Conservation (phyloP, 2,113 vertebrate genomes). For the Macroglossus sobrinus region DNA sequence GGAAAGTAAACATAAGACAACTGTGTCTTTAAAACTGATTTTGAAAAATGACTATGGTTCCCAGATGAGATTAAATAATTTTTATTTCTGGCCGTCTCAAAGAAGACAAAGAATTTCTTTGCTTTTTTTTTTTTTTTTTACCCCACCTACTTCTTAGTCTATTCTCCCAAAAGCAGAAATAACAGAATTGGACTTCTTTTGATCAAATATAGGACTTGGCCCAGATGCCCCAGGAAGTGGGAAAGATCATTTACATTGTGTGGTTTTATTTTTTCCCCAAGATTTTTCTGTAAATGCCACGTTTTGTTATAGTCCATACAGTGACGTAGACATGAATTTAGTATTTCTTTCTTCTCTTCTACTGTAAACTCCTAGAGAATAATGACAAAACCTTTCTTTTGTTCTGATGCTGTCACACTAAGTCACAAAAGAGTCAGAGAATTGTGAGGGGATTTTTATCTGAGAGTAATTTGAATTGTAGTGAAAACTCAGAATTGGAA, state of each 20-base stretch:
- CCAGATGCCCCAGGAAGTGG: background rate
- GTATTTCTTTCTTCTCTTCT: background rate
- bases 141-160: background rate
- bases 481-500: background rate
- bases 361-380: background rate
- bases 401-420: background rate
- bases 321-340: background rate
- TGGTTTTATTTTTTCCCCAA: background rate
- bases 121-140: background rate
- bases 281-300: conserved; percentile 22
- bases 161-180: background rate
- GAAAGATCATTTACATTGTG: background rate
- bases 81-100: background rate
- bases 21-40: conserved; percentile 57
- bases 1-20: conserved; percentile 74
- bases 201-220: background rate
- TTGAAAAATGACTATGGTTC: conserved; percentile 25
- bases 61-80: background rate
- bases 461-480: background rate
- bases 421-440: background rate
- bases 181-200: background rate
- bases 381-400: background rate
- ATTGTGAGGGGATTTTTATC: background rate
- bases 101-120: background rate
- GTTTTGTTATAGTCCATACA: background rate